Evolutionary conservation across 2,888 invertebrate genomes (phyloP), one percentile per base, ranked within the genome.

Genomic region (Sarcophaga rosellei): DNA sequence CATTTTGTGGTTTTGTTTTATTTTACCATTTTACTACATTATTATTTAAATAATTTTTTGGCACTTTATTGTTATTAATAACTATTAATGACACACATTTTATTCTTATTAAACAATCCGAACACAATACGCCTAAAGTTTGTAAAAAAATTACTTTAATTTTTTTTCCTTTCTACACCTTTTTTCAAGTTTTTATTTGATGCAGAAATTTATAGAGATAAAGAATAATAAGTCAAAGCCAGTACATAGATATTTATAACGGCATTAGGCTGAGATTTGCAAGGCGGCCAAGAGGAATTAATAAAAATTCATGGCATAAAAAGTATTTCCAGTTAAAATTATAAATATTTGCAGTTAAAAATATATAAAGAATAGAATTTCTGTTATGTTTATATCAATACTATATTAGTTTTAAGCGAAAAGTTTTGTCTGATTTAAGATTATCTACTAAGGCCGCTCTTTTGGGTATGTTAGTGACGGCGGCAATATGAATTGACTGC

Each of bases 201-300:
- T 80, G 79, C 75, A 79, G 65, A 75, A 69, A 59, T 70, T 74
- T 79, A 70, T 84, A 79, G 84, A 84, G 79, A 84, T 84, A 84
- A 84, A 68, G 62, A 84, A 75, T 17, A 3, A 35, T 11, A 82
- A 0, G 12, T 1, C 75, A 20, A 25, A 61, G 84, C 6, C 69
- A 21, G 5, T 17, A 21, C 4, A 11, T 1, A 12, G 17, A 62
- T n/a, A 4, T 45, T 78, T 4, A 20, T 25, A 25, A 17, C 78
- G 78, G 44, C 83, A 73, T 57, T 4, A 35, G n/a, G 4, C 12
- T 15, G 12, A 53, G 4, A 15, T 53, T 53, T 53, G 17, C 15
- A 17, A 4, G 12, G 5, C 5, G 17, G 35, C 35, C 35, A 35
- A 35, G 35, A 35, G 35, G 10, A 35, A 35, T 35, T 35, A 10